Conservation (phyloP, 1,140 invertebrate genomes). For the Scylla paramamosain region DNA sequence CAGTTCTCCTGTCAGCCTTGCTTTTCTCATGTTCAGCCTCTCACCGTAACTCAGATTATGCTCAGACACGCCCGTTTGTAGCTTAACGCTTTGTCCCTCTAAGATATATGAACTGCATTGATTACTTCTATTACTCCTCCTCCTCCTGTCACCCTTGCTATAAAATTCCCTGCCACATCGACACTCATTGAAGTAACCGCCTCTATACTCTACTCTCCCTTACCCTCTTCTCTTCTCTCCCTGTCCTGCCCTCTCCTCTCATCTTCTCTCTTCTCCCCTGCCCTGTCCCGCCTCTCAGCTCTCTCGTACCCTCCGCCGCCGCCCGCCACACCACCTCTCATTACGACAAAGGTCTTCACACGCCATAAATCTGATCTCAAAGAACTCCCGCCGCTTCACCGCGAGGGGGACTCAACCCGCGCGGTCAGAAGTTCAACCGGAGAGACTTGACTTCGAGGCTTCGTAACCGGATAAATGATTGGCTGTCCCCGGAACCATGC, state of each 20-base stretch:
- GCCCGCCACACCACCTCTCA: conserved; percentile 15
- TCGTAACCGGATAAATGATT: conserved; percentile 15
- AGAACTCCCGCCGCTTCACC: not conserved
- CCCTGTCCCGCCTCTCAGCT: not conserved
- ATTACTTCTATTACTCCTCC: no score
- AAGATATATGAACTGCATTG: no score
- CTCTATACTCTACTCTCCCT: no score
- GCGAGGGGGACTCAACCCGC: not conserved
- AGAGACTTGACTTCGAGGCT: not conserved
- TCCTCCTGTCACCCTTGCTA: no score
- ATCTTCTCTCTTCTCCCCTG: not conserved
- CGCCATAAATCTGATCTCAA: conserved; percentile 57
- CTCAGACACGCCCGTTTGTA: no score
- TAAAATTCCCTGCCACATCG: no score
- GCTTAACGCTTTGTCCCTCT: no score
- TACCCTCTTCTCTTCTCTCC: no score
- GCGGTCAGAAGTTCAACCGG: not conserved
- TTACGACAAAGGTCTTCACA: conserved; percentile 67
- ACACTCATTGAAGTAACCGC: no score
- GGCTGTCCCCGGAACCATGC: not conserved
- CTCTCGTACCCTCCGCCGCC: not conserved
- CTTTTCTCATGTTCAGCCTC: no score
- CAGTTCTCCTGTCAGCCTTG: no score
- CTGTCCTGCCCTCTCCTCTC: not conserved
- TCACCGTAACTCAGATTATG: no score